Evolutionary conservation across 2,797 vertebrate species (phyloP), one percentile per base, ranked within the genome.

Genomic region (Labeo calbasu): DNA sequence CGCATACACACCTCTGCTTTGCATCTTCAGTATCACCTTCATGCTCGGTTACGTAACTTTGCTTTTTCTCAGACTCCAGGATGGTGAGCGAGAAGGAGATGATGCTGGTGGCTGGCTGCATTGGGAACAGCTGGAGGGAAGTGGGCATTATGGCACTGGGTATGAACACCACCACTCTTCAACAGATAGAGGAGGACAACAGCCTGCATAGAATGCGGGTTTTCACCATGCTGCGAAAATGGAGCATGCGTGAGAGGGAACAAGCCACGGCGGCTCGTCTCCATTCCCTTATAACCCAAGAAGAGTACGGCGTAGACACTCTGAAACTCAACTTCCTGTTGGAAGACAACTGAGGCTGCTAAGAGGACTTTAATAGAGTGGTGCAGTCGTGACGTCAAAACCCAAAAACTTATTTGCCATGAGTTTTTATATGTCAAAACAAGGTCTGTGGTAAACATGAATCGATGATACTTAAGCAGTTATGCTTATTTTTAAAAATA

Each of bases 141-240:
- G 92, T 96, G 1, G 94, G 93, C 77, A 89, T 89, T 66, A 19
- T 88, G 86, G 92, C 89, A 36, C 90, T 96, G 73, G 88, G 85
- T 5, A 82, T 95, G 84, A 5, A 85, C 8, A 86, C 83, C 32
- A 88, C 91, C 6, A 92, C 77, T 48, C 89, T 96, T 89, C 93
- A 96, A 75, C 93, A 95, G 86, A 91, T 95, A 10, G 91, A 92
- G 80, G 94, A 90, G 75, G 93, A 96, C 65, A 80, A 94, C 53
- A 82, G 79, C 0, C 8, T 2, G 1, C 93, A 91, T 0, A 84
- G 78, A 51, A 92, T 95, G 63, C 90, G 90, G 9, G 94, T 94
- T 32, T 95, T 95, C 21, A 85, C 88, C 75, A 95, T 95, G 93
- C 88, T 96, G 82, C 46, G 68, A 1, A 65, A 36, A 83, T 96